These are phyloP conservation scores for Clarias platycephalus DNA, from an alignment of 2,797 vertebrate genomes.

Conservation along the genomic window DNA sequence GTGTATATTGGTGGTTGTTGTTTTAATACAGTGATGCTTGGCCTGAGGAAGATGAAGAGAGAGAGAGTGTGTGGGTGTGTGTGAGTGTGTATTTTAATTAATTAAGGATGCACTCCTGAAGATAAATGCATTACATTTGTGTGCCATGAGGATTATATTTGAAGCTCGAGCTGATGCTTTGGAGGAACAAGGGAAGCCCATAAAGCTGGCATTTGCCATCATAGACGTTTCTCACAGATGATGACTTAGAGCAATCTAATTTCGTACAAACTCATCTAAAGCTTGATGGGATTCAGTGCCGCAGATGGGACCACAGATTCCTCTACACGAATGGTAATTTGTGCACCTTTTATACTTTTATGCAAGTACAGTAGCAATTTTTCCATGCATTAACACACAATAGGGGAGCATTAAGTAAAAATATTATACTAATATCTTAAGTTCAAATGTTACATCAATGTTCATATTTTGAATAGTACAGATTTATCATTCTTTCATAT, in stretches of 20 bases:
- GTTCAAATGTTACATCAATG: neutral
- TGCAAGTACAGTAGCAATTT: neutral
- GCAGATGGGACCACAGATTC: slow-evolving; percentile 36
- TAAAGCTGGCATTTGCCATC: slow-evolving; percentile 50
- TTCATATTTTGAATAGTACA: neutral
- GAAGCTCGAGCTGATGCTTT: slow-evolving; percentile 47
- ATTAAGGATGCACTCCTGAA: slow-evolving; percentile 11
- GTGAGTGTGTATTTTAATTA: neutral
- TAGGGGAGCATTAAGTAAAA: neutral
- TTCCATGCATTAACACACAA: neutral
- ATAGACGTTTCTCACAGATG: slow-evolving; percentile 52
- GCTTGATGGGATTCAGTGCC: slow-evolving; percentile 23
- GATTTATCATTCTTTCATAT: neutral
- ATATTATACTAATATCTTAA: too few species aligned
- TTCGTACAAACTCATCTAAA: slow-evolving; percentile 46
- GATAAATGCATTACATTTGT: neutral
- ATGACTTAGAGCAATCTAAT: slow-evolving; percentile 43
- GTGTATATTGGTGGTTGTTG: neutral
- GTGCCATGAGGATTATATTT: slow-evolving; percentile 33
- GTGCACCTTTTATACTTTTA: slow-evolving; percentile 24
- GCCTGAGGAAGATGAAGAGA: neutral
- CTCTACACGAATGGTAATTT: slow-evolving; percentile 37
- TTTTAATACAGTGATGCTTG: neutral
- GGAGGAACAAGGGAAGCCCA: slow-evolving; percentile 45
- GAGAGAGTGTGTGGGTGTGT: neutral